Conservation (phyloP, 2,888 invertebrate genomes). For the Micoletzkya japonica region DNA sequence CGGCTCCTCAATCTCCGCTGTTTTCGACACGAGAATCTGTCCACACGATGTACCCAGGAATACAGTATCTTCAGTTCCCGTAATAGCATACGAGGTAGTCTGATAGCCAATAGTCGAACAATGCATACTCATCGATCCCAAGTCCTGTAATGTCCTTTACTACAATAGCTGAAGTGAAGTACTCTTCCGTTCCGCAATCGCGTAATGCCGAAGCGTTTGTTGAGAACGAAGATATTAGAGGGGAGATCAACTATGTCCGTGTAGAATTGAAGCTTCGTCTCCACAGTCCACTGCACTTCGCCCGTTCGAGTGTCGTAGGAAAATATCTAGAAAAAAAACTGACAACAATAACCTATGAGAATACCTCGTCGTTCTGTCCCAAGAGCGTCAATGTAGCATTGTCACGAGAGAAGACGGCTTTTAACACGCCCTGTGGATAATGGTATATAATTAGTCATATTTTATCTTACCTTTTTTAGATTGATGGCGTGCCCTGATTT, state of each 20-base stretch:
- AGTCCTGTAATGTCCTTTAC: conserved; percentile 31
- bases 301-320: conserved; percentile 6
- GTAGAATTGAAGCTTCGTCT: conserved; percentile 44
- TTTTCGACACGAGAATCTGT: conserved; percentile 7
- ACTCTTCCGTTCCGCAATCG: conserved; percentile 20
- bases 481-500: conserved; percentile 5
- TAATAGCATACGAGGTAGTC: not conserved
- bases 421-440: conserved; percentile 34
- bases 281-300: conserved; percentile 37
- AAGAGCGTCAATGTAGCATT: conserved; percentile 39
- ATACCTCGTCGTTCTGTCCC: conserved; percentile 40
- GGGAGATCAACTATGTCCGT: conserved; percentile 31
- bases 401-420: conserved; percentile 40
- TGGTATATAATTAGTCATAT: not conserved
- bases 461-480: conserved; percentile 16
- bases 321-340: conserved; percentile 11
- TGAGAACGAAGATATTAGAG: conserved; percentile 17
- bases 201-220: conserved; percentile 21
- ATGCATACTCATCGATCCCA: conserved; percentile 43
- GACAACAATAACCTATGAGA: conserved; percentile 30
- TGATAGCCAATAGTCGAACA: conserved; percentile 38
- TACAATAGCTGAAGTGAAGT: too few species aligned
- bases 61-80: conserved; percentile 1
- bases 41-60: conserved; percentile 24
- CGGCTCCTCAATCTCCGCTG: conserved; percentile 12